These are phyloP conservation scores for Calephelis perditalis DNA, from an alignment of 2,888 invertebrate genomes.

Conservation along the genomic window DNA sequence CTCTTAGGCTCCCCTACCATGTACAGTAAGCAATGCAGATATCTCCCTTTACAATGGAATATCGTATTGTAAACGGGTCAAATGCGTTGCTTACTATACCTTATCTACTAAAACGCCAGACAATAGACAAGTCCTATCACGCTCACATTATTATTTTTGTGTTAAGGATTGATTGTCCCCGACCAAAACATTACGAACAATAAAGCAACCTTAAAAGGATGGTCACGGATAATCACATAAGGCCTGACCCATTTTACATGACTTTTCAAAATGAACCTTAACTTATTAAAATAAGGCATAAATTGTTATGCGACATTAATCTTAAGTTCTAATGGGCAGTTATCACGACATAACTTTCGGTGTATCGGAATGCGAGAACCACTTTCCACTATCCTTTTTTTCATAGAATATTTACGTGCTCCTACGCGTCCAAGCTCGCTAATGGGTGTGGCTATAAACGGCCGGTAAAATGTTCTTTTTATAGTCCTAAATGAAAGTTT, in stretches of 20 bases:
- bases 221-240: conserved; percentile 37
- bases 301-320: conserved; percentile 21
- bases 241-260: conserved; percentile 28
- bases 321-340: conserved; percentile 32
- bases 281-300: conserved; percentile 14
- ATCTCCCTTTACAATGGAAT: too few relatives aligned
- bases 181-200: conserved; percentile 30
- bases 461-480: neutral
- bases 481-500: neutral
- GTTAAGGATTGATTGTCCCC: conserved; percentile 27
- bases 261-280: conserved; percentile 22
- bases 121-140: conserved; percentile 24
- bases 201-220: conserved; percentile 36
- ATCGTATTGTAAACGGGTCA: too few relatives aligned
- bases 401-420: conserved; percentile 8
- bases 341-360: conserved; percentile 34
- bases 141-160: conserved; percentile 24
- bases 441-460: conserved; percentile 13
- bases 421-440: conserved; percentile 7
- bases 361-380: conserved; percentile 39
- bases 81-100: too few relatives aligned
- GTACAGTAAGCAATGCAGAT: too few relatives aligned
- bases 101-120: neutral
- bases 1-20: too few relatives aligned
- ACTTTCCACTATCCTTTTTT: conserved; percentile 43